These are phyloP conservation scores for Agonum fuliginosum DNA, from an alignment of 2,888 invertebrate genomes.

Conservation along the genomic window DNA sequence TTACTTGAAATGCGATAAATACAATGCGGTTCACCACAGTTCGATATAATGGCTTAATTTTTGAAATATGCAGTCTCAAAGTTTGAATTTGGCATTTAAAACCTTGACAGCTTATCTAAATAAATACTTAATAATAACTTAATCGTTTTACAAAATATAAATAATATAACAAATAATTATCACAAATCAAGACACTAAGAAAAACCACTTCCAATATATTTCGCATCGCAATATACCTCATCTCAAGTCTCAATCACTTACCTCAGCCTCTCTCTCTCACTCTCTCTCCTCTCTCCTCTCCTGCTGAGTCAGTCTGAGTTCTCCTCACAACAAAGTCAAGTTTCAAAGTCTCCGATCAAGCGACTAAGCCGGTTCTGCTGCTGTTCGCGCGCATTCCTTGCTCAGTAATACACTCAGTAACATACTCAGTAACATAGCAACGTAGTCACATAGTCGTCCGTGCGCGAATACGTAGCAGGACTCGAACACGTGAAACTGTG, in stretches of 20 bases:
- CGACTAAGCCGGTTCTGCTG: constrained; percentile 15
- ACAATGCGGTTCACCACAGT: no score
- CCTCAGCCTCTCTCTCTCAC: neutral
- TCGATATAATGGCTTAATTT: no score
- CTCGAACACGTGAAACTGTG: no score
- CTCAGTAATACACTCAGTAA: neutral
- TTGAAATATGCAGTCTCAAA: no score
- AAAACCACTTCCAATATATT: neutral
- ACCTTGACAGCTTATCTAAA: no score
- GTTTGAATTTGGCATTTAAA: no score
- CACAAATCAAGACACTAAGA: neutral
- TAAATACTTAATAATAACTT: no score
- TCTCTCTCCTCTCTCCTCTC: neutral
- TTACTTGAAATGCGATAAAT: no score
- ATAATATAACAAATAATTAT: no score
- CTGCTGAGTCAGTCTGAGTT: neutral
- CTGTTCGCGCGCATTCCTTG: neutral
- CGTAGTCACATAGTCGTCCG: neutral
- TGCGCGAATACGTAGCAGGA: neutral
- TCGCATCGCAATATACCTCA: neutral
- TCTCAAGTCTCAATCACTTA: neutral
- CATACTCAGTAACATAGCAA: neutral
- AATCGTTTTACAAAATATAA: no score
- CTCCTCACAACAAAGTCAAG: neutral
- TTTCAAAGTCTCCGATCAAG: constrained; percentile 1